Evolutionary conservation across 1,140 invertebrate species (phyloP), one percentile per base, ranked within the genome.

Genomic region (Heterodera schachtii): DNA sequence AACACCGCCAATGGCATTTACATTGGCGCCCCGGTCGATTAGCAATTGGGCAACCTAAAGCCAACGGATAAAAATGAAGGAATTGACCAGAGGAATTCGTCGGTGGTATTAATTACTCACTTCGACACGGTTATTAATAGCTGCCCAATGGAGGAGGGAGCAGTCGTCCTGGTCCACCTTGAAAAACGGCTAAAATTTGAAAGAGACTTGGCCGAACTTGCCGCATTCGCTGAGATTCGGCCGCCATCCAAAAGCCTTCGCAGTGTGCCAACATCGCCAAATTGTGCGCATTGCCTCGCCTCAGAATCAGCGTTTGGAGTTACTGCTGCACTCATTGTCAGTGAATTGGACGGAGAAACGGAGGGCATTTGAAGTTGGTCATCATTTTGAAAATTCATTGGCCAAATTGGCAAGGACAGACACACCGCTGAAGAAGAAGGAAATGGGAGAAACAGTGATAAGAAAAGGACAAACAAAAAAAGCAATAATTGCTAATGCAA

Each of bases 91-190:
- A 64, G 49, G 49, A 52, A 52, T 92, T 83, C 16, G 94, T 91
- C 31, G 31, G 31, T 31, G 31, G 31, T 31, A 31, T 82, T 21
- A n/a, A 43, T 73, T 4, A 16, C 71, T 13, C 19, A 87, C 83
- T 19, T 83, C 79, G 41, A 84, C 78, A 81, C 91, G 92, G 92
- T 98, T 98, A 90, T 99, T 99, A 86, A 99, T 99, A 21, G 97
- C 94, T 31, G 97, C 97, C 97, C 97, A 99, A 90, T 99, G 97
- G 1, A 99, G 91, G n/a, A 99, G 91, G 3, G 96, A 91, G 83
- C 92, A 92, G 85, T 92, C 91, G 83, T 92, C 92, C 73, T 83
- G 81, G 84, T 92, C 92, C 6, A 80, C 73, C 77, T 78, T n/a
- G 44, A 78, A 43, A 43, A 43, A 46, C 7, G 44, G 44, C 69